Evolutionary conservation across 2,797 vertebrate species (phyloP).

Genomic region (Diplodus puntazzo): DNA sequence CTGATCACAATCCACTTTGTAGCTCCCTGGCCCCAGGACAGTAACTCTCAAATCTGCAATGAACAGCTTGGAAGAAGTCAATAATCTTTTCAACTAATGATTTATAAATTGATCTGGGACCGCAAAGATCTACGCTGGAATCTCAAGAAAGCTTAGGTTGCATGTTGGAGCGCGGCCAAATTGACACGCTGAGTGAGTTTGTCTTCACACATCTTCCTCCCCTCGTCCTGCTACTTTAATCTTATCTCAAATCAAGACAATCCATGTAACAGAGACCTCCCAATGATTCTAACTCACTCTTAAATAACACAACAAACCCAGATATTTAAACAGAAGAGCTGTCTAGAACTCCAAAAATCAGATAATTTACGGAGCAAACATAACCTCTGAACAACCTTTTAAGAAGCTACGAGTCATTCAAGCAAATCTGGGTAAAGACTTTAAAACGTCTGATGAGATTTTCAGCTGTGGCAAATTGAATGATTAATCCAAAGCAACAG

Average conservation of each 20-base stretch:
- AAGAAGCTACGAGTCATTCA: constrained; percentile 41
- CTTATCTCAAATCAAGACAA: constrained; percentile 46
- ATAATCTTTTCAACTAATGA: constrained; percentile 48
- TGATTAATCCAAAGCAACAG: constrained; percentile 49
- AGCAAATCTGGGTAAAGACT: constrained; percentile 42
- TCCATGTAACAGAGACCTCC: constrained; percentile 25
- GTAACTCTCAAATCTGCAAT: constrained; percentile 37
- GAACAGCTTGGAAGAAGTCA: constrained; percentile 40
- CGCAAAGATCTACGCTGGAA: constrained; percentile 29
- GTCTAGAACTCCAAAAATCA: constrained; percentile 3
- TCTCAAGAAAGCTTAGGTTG: constrained; percentile 48
- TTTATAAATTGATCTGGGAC: constrained; percentile 52
- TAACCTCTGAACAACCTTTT: constrained; percentile 37
- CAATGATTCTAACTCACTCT: not conserved
- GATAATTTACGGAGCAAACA: constrained; percentile 27
- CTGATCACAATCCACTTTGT: constrained; percentile 50
- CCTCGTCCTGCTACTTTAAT: constrained; percentile 44
- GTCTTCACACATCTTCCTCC: constrained; percentile 50
- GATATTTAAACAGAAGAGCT: constrained; percentile 12
- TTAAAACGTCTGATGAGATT: constrained; percentile 50
- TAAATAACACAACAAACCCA: not conserved
- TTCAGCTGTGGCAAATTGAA: constrained; percentile 51
- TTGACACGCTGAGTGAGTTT: constrained; percentile 42
- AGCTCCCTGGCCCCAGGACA: constrained; percentile 31
- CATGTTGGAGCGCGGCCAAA: constrained; percentile 46